A percentile compares a stretch with the other conserved stretches of the same genome.
Evolutionary conservation across 2,888 invertebrate species (phyloP).

Genomic region (Bembecia ichneumoniformis): DNA sequence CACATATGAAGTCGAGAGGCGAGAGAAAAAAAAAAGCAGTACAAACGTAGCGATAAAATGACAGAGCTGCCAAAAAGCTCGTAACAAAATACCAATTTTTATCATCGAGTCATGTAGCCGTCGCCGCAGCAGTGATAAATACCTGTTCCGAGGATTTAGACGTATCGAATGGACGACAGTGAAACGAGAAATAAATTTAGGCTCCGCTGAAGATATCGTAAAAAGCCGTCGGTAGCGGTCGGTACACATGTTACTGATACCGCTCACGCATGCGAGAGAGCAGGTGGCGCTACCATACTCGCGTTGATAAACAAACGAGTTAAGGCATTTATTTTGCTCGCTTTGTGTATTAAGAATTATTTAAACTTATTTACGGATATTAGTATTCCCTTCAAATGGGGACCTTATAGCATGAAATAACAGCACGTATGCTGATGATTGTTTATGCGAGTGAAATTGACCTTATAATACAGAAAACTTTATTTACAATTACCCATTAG

Average conservation of each 20-base stretch:
- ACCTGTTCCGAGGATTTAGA: constrained; percentile 39
- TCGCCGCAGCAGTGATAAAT: constrained; percentile 41
- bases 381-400: no score
- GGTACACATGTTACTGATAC: constrained; percentile 28
- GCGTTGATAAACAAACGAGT: not conserved
- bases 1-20: constrained; percentile 1
- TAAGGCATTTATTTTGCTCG: not conserved
- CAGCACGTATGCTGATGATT: no score
- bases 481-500: no score
- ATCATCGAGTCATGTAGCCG: constrained; percentile 36
- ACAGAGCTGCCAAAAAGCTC: constrained; percentile 24
- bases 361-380: no score
- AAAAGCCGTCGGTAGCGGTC: constrained; percentile 36
- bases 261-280: constrained; percentile 17
- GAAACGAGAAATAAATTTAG: constrained; percentile 23
- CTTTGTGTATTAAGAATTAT: no score
- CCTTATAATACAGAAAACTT: no score
- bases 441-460: no score
- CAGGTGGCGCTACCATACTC: not conserved
- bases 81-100: constrained; percentile 27
- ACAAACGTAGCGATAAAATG: constrained; percentile 18
- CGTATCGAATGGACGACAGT: constrained; percentile 23
- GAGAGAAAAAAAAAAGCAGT: constrained; percentile 2
- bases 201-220: constrained; percentile 25
- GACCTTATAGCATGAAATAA: no score